Conservation (phyloP, 2,113 vertebrate genomes). For the Macroglossus sobrinus region DNA sequence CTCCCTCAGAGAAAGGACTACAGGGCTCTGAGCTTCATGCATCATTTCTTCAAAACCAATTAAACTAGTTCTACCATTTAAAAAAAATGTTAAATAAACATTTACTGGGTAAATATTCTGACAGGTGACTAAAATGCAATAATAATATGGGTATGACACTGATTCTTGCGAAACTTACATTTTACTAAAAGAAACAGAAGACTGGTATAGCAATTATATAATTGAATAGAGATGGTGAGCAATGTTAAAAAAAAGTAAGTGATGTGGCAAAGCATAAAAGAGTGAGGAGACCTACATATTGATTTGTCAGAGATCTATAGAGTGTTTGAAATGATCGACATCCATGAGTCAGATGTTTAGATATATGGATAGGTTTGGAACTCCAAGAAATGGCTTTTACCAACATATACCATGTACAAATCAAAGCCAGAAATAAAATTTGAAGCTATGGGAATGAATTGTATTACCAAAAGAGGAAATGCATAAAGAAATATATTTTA, state of each 20-base stretch:
- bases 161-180: neutral
- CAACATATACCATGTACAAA: neutral
- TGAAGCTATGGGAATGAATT: neutral
- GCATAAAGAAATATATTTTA: neutral
- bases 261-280: neutral
- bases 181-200: neutral
- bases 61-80: neutral
- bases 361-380: neutral
- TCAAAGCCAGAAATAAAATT: neutral
- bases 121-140: neutral
- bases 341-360: neutral
- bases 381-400: neutral
- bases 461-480: neutral
- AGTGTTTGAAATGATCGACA: neutral
- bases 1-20: neutral
- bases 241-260: neutral
- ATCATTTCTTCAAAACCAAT: neutral
- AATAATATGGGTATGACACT: neutral
- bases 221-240: neutral
- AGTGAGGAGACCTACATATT: neutral
- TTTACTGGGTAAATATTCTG: neutral
- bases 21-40: neutral
- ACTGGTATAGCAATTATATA: neutral
- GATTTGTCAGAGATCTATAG: neutral
- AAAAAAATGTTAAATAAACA: neutral